Percentiles rank a stretch among this genome's conserved stretches.
Evolutionary conservation across 2,888 invertebrate species (phyloP).

Genomic region (Philopedon plagiatum): DNA sequence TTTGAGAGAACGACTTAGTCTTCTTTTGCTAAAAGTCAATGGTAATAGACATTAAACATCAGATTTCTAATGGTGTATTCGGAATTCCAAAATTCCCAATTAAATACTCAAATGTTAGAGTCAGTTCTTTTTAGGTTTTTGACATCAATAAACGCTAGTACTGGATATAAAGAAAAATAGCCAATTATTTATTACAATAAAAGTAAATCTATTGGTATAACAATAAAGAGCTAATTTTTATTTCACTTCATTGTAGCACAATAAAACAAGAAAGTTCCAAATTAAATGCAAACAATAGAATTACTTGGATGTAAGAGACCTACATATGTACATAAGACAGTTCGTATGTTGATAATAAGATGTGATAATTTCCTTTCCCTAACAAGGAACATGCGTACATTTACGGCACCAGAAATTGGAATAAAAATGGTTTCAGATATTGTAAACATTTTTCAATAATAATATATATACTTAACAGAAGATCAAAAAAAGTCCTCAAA

Average conservation of each 20-base stretch:
- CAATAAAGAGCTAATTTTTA: conserved; percentile 8
- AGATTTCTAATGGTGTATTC: no score
- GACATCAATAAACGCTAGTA: no score
- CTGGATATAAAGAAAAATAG: no score
- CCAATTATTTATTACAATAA: background rate
- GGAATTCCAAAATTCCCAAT: no score
- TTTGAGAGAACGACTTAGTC: no score
- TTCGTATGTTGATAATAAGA: conserved; percentile 25
- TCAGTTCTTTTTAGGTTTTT: no score
- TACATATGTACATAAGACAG: conserved; percentile 35
- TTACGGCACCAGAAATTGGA: background rate
- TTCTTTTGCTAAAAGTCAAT: no score
- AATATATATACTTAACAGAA: no score
- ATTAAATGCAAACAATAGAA: conserved; percentile 26
- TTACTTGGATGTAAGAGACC: conserved; percentile 18
- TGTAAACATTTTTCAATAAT: no score
- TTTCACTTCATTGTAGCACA: conserved; percentile 8
- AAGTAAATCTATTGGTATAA: background rate
- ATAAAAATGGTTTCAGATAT: no score
- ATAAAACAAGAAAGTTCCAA: conserved; percentile 32
- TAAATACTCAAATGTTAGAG: no score
- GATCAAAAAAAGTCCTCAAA: background rate
- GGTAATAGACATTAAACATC: no score
- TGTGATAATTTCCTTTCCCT: background rate
- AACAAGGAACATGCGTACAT: background rate